These are phyloP conservation scores for Macrophya alboannulata DNA, from an alignment of 2,888 invertebrate genomes.

Conservation along the genomic window DNA sequence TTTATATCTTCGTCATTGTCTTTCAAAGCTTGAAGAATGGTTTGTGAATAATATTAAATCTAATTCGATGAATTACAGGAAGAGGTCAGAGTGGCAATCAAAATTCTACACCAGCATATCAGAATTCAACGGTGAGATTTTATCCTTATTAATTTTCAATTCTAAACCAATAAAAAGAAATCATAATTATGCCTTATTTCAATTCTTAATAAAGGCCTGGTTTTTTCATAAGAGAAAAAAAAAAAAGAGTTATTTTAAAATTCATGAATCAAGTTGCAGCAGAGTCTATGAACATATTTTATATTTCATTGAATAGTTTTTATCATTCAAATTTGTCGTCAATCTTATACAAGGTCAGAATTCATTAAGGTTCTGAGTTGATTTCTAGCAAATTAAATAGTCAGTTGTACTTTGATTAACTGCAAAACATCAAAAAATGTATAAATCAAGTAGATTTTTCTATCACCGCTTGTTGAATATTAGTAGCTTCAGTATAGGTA, in stretches of 20 bases:
- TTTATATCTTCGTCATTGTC: neutral
- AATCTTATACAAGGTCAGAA: conserved; percentile 1
- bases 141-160: neutral
- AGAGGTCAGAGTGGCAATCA: conserved; percentile 18
- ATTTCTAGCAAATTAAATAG: conserved; percentile 18
- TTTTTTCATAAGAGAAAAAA: neutral
- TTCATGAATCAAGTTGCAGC: neutral
- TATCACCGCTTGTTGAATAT: neutral
- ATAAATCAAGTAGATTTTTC: neutral
- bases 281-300: neutral
- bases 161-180: conserved; percentile 45
- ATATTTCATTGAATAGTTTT: neutral
- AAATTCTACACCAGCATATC: conserved; percentile 30
- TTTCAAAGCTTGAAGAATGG: too few relatives aligned
- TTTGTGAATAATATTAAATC: neutral
- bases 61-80: conserved; percentile 7
- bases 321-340: neutral
- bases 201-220: neutral
- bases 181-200: neutral
- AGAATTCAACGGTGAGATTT: conserved; percentile 50
- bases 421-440: neutral
- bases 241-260: neutral
- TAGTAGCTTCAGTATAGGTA: conserved; percentile 9
- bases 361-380: neutral
- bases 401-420: neutral